phyloP scores from a whole-genome alignment of 2,113 vertebrate species.

The Brachirus orientalis region DNA sequence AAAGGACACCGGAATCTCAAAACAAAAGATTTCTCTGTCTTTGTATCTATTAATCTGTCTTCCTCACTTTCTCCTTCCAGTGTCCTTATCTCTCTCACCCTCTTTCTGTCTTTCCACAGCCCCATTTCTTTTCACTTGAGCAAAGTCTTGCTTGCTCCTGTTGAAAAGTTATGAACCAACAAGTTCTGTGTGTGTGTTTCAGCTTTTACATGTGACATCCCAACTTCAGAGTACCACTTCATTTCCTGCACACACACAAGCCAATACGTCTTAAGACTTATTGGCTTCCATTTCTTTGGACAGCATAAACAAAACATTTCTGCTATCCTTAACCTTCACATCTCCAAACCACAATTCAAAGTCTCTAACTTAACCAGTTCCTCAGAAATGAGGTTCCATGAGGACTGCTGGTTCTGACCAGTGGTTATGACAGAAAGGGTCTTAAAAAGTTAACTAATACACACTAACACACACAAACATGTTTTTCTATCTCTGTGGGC shows the following conservation, averaged over 20 bases:
- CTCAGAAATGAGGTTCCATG: no score
- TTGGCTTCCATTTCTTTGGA: no score
- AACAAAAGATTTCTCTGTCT: constrained; percentile 56
- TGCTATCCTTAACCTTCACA: no score
- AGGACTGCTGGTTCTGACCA: no score
- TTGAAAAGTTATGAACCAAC: neutral
- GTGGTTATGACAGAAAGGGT: no score
- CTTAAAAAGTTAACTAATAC: no score
- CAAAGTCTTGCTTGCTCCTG: neutral
- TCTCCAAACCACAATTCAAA: no score
- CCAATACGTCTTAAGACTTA: no score
- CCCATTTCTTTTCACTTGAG: neutral
- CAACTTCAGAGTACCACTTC: neutral
- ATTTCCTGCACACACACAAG: constrained; percentile 13
- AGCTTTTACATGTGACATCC: neutral
- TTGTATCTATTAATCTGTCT: constrained; percentile 3
- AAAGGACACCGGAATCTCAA: constrained; percentile 58
- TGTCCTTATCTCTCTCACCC: constrained; percentile 6
- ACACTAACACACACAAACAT: no score
- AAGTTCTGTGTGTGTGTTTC: neutral
- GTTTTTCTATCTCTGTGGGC: no score
- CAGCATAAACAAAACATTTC: no score
- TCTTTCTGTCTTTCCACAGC: neutral
- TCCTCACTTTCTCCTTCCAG: constrained; percentile 1
- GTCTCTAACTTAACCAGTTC: no score